Evolutionary conservation across 1,140 invertebrate species (phyloP), one percentile per base, ranked within the genome.

Genomic region (Hylaeus anthracinus): DNA sequence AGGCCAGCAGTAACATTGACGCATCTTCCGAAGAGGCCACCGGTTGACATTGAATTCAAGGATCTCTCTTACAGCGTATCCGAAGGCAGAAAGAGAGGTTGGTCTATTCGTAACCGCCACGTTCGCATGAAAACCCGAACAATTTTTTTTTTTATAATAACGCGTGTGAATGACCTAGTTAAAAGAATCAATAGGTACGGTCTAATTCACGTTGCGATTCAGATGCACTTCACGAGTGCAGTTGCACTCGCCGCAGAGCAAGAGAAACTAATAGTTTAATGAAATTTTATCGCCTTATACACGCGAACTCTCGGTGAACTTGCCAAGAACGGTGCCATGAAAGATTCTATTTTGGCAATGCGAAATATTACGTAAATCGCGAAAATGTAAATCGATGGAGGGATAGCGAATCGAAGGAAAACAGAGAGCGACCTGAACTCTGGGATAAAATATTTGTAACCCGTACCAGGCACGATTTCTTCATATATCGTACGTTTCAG

Each of bases 21-120:
- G 61, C 96, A 97, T 90, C 94, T 98, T 67, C 96, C 96, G 2
- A 96, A 97, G 88, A 94, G 97, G 64, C 97, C 97, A 48, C 96
- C 97, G 64, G 97, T 98, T 53, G 97, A 98, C 91, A 97, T 98
- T 80, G 96, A 97, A 93, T 98, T 98, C 93, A 95, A 95, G 70
- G 95, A 98, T 89, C 94, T 98, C 53, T 96, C 96, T 10, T 98
- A 98, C 92, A 97, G 96, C 39, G 97, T 98, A 14, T 96, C 97
- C 70, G 97, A 97, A 86, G 97, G 97, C 39, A 95, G 96, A 83
- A 95, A 95, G 90, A 95, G 96, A 92, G 97, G 97, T 95, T 84
- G 86, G 80, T 78, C 61, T 15, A 4, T 60, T 14, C 48, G 3
- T 12, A 41, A 39, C 51, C n/a, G 0, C 26, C 26, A 26, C 26